Conservation (phyloP, 2,113 vertebrate species). For the Pungitius pungitius region DNA sequence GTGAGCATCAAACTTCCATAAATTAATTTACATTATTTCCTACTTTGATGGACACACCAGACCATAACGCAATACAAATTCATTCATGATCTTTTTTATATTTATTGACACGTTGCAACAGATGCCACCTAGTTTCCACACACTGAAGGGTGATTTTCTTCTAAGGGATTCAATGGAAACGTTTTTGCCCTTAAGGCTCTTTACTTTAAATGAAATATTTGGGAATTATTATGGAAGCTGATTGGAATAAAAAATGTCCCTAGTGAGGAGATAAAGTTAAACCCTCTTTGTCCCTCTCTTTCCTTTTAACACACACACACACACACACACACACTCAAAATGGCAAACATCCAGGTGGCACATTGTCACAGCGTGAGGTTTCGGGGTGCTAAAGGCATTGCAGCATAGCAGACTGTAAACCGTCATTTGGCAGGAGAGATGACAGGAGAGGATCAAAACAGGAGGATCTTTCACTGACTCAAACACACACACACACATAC, state of each 20-base stretch:
- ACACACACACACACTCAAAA: not conserved
- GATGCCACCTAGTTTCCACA: too few species aligned
- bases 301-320: not conserved
- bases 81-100: too few species aligned
- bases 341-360: conserved; percentile 41
- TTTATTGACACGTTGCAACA: too few species aligned
- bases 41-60: too few species aligned
- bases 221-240: too few species aligned
- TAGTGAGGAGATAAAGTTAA: too few species aligned
- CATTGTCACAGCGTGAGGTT: conserved; percentile 30
- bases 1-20: too few species aligned
- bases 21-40: too few species aligned
- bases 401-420: conserved; percentile 37
- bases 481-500: not conserved
- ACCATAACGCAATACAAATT: too few species aligned
- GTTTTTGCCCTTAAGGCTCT: not conserved
- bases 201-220: not conserved
- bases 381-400: conserved; percentile 45
- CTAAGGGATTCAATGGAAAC: not conserved
- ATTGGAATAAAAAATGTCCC: too few species aligned
- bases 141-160: too few species aligned
- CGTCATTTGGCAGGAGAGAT: conserved; percentile 40
- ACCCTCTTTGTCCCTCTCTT: not conserved
- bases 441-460: conserved; percentile 18
- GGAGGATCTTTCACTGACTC: not conserved